Conservation (phyloP, 2,888 invertebrate genomes). For the Lasioglossum malachurum region DNA sequence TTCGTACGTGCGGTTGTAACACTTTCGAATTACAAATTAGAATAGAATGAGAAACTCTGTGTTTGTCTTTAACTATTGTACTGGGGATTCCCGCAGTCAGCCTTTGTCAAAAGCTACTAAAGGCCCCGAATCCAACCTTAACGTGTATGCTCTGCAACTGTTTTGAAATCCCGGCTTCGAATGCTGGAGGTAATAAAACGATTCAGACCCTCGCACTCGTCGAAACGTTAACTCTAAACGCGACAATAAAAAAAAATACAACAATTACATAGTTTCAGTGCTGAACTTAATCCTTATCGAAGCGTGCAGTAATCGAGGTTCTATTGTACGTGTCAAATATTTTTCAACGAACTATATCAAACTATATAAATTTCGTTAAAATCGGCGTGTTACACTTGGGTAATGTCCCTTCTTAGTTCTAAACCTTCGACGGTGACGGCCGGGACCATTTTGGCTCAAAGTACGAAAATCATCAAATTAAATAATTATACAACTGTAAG, state of each 20-base stretch:
- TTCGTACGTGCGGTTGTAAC: not conserved
- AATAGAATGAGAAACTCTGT: not conserved
- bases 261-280: too few species aligned
- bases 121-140: not conserved
- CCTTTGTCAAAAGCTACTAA: not conserved
- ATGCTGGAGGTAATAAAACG: slow-evolving; percentile 1
- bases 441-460: not conserved
- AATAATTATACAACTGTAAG: not conserved
- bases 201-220: not conserved
- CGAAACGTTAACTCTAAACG: not conserved
- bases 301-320: too few species aligned
- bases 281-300: too few species aligned
- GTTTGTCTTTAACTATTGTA: slow-evolving; percentile 8
- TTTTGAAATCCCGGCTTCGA: not conserved
- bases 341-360: too few species aligned
- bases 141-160: not conserved
- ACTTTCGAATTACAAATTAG: slow-evolving; percentile 1
- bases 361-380: too few species aligned
- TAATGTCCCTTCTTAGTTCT: too few species aligned
- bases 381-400: too few species aligned
- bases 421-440: too few species aligned
- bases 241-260: too few species aligned
- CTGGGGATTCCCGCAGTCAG: not conserved
- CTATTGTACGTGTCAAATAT: too few species aligned
- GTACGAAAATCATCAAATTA: too few species aligned